Evolutionary conservation across 2,113 vertebrate genomes (phyloP), one percentile per base, ranked within the genome.

Genomic region (Tachysurus vachellii): DNA sequence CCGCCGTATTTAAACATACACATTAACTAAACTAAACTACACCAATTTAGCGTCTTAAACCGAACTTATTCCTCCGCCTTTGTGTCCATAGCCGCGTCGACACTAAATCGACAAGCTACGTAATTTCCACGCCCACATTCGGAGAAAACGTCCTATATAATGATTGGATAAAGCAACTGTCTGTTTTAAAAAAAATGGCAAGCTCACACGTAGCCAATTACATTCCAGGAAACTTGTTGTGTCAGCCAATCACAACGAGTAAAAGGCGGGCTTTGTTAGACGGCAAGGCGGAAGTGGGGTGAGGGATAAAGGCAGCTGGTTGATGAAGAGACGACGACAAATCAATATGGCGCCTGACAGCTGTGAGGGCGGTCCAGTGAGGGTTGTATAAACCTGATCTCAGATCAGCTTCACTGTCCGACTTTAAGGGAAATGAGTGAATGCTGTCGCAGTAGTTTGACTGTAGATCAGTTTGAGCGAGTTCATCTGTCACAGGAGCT

Each of bases 301-400:
- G 53, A 11, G 14, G 19, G 17, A 59, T 23, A 59, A 80, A 14
- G 31, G 54, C 75, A 79, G 75, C 47, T 54, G 75, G 75, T 3
- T 76, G 61, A 23, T 28, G 76, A 57, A 54, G 75, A 54, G n/a
- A 13, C 57, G 85, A 54, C 50, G 62, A 42, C 71, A n/a, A 42
- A 26, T n/a, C 44, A 62, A 87, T 26, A 75, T 61, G 80, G 86
- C 80, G 80, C 50, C 61, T 62, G 66, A 64, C 57, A 44, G 47
- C 0, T 9, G 7, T 6, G 17, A 5, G 14, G n/a, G 2, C 3
- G 5, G 47, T 50, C 47, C 5, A 50, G 47, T 50, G 47, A 50
- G 3, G 23, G 42, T 5, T 6, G 26, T 6, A 8, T 66, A n/a
- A 42, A 28, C 13, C 80, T 44, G 86, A 42, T 42, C 59, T 73